Base-by-base conservation (phyloP, 1,140 invertebrate species). In the Varroa destructor region DNA sequence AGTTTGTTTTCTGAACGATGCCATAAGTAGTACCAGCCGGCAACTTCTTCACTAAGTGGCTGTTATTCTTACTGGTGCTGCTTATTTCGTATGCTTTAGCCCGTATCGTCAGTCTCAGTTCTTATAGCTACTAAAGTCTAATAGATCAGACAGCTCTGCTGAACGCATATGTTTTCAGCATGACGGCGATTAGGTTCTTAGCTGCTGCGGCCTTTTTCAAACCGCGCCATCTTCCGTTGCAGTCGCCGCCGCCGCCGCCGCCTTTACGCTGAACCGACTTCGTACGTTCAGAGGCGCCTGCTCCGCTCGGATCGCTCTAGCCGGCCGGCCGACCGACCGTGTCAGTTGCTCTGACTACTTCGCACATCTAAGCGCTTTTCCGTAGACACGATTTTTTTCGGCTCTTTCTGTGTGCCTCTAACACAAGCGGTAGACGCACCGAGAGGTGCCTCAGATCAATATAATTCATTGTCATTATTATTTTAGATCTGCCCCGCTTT, bases 211-310 rank as follows among this genome's bases (percentile, higher is more conserved):
- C 46, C 46, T 51, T 51, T 37, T 67, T 67, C 37, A 67, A 67
- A 67, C 61, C 40, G 61, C 14, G 61, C 61, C 61, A 37, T 37
- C 46, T 46, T 40, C 40, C 12, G 40, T 36, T 12, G 46, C 40
- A 46, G 10, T 37, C 46, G 40, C 40, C 12, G 61, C 61, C 46
- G 46, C 40, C 10, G 10, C 61, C 46, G 40, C 40, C 12, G 61
- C 61, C 46, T 51, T 51, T 51, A 51, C 61, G 46, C 61, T 12
- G 40, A 43, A 37, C 61, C 61, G 61, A 67, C 61, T 67, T 67
- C 61, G 61, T 46, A 67, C 61, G 61, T 67, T 67, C 40, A 67
- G 61, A 37, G 61, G 61, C 61, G 36, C 61, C 61, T 14, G 36
- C 40, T 43, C 40, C 12, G 61, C 46, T 10, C 46, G 14, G 12